Percentiles rank a stretch among this genome's conserved stretches.
Conservation (phyloP, 1,140 invertebrate genomes). For the Heterodera carotae region DNA sequence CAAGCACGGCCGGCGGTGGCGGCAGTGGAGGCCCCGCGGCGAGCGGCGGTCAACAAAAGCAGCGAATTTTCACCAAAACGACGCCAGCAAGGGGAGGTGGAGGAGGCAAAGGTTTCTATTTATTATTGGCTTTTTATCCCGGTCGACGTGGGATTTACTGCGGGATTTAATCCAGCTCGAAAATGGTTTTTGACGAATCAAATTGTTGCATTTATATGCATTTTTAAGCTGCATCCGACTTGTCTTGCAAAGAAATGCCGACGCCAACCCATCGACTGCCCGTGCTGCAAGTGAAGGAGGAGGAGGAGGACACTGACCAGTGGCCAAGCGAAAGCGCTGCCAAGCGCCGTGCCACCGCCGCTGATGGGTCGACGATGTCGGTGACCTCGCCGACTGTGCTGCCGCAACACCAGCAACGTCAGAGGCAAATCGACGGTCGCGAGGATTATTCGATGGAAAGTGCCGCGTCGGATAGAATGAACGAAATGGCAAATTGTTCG, state of each 20-base stretch:
- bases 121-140: too few species aligned
- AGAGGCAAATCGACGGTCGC: background rate
- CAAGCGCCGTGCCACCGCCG: background rate
- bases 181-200: too few species aligned
- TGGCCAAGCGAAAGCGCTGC: background rate
- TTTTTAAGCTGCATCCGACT: too few species aligned
- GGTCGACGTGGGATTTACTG: too few species aligned
- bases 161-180: too few species aligned
- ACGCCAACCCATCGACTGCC: background rate
- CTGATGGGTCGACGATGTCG: background rate
- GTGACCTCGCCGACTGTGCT: background rate
- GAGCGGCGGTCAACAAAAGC: too few species aligned
- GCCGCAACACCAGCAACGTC: background rate
- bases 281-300: background rate
- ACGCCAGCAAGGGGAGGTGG: background rate
- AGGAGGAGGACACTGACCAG: background rate
- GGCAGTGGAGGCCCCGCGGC: background rate
- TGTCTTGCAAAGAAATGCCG: too few species aligned
- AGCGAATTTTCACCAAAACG: background rate
- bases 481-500: background rate
- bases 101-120: background rate
- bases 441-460: conserved; percentile 13
- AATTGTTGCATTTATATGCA: too few species aligned
- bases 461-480: conserved; percentile 8
- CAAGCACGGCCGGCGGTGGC: too few species aligned